Percentiles rank a stretch among this genome's conserved stretches.
Conservation (phyloP, 1,140 invertebrate species). For the Gonatopus flavifemur region DNA sequence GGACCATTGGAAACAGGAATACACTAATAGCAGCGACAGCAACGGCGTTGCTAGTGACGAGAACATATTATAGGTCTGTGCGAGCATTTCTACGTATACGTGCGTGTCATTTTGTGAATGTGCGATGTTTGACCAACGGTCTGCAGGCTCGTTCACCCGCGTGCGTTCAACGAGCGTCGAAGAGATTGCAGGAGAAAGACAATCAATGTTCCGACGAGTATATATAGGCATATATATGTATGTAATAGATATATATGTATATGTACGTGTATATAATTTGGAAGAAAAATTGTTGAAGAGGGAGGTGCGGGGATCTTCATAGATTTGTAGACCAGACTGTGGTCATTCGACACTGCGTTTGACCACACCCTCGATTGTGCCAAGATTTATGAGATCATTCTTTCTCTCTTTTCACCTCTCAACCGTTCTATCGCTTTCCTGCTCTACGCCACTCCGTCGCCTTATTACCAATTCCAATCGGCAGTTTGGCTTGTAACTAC, state of each 20-base stretch:
- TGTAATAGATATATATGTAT: too few relatives aligned
- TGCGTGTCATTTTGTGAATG: slow-evolving; percentile 23
- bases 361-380: slow-evolving; percentile 52
- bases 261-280: neutral
- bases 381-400: slow-evolving; percentile 46
- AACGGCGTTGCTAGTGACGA: slow-evolving; percentile 44
- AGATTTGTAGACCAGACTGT: slow-evolving; percentile 50
- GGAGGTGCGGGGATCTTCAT: slow-evolving; percentile 35
- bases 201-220: too few relatives aligned
- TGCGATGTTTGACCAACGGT: slow-evolving; percentile 43
- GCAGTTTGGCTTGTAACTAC: slow-evolving; percentile 47
- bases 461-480: slow-evolving; percentile 51
- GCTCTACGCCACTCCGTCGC: slow-evolving; percentile 12
- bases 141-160: slow-evolving; percentile 38
- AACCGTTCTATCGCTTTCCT: neutral
- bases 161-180: too few relatives aligned
- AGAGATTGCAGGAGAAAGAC: too few relatives aligned
- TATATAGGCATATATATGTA: too few relatives aligned
- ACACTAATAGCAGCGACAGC: slow-evolving; percentile 21
- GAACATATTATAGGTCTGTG: slow-evolving; percentile 44
- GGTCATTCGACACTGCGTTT: slow-evolving; percentile 51
- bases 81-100: neutral
- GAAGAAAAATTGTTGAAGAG: neutral
- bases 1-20: neutral
- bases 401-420: slow-evolving; percentile 9